Conservation (phyloP, 2,113 vertebrate genomes). For the Oreochromis niloticus region DNA sequence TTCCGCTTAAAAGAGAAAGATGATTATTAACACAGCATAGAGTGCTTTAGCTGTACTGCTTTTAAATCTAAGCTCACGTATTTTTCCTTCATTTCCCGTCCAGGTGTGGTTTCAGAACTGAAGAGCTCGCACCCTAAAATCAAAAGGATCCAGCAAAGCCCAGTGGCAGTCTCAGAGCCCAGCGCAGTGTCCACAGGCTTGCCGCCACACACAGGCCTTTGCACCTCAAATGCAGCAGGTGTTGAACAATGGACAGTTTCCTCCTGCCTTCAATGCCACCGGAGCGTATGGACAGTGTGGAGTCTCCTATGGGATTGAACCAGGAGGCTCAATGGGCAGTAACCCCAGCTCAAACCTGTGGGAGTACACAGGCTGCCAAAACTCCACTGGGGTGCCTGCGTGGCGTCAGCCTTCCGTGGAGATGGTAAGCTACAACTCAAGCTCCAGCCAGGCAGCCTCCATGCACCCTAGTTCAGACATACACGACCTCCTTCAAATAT, state of each 20-base stretch:
- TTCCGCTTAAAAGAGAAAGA: not conserved
- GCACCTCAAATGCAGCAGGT: constrained; percentile 52
- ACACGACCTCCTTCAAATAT: too few relatives aligned
- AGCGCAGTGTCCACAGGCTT: not conserved
- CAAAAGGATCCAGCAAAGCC: constrained; percentile 62
- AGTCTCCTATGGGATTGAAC: too few relatives aligned
- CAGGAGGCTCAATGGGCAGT: too few relatives aligned
- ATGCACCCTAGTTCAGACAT: too few relatives aligned
- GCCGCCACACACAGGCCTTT: constrained; percentile 12
- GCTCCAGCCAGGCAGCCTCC: too few relatives aligned
- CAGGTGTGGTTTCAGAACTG: constrained; percentile 78
- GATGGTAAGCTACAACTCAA: too few relatives aligned
- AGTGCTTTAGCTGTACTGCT: not conserved
- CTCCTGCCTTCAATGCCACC: not conserved
- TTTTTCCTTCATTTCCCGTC: not conserved
- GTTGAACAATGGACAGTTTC: constrained; percentile 10
- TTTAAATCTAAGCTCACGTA: not conserved
- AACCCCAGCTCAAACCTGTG: too few relatives aligned
- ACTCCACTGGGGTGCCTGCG: too few relatives aligned
- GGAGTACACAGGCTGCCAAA: too few relatives aligned
- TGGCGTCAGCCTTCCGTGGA: too few relatives aligned
- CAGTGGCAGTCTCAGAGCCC: constrained; percentile 32
- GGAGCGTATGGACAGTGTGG: too few relatives aligned
- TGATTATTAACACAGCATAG: constrained; percentile 27
- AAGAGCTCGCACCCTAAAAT: constrained; percentile 71